Evolutionary conservation across 2,797 vertebrate genomes (phyloP), one percentile per base, ranked within the genome.

Genomic region (Buceros bicornis): DNA sequence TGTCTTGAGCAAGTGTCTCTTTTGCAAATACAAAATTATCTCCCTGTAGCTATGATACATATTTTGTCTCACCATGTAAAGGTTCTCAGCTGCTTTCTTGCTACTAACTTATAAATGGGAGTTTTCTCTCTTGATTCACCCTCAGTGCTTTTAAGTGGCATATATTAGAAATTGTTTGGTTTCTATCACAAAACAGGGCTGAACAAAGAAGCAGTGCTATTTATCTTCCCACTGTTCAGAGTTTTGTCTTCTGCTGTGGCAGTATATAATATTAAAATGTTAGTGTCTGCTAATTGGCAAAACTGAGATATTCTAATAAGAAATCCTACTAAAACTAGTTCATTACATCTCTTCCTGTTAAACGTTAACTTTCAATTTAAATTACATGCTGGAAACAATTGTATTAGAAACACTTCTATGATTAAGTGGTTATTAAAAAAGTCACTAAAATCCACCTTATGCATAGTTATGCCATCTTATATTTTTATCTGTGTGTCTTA

Each of bases 301-400:
- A 89, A 43, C 51, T n/a, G 51, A 82, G 14, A 7, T 87, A 72
- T 93, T 92, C 71, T 77, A 70, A 47, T 82, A 92, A 80, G 56
- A 74, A 89, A 80, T 87, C 35, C n/a, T 92, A 48, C 81, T 80
- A 42, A 89, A 94, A 64, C 48, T 24, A 40, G 57, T 82, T 89
- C 37, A 42, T 93, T 94, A 62, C 66, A 35, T 87, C 73, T 87
- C 18, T 89, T 87, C 21, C 45, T 93, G n/a, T 87, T 91, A 82
- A 96, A 77, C 16, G 33, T 94, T 93, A 91, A 67, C 64, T 93
- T 89, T 56, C 74, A 57, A 20, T 91, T 95, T 94, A 91, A 95
- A 93, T 90, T 95, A 84, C 81, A n/a, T 71, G 67, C 89, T 94
- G 78, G 81, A 94, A 96, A 92, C 88, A 92, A 80, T 92, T 93